Base-by-base conservation (phyloP, 2,797 vertebrate genomes). In the Poecilia wingei region DNA sequence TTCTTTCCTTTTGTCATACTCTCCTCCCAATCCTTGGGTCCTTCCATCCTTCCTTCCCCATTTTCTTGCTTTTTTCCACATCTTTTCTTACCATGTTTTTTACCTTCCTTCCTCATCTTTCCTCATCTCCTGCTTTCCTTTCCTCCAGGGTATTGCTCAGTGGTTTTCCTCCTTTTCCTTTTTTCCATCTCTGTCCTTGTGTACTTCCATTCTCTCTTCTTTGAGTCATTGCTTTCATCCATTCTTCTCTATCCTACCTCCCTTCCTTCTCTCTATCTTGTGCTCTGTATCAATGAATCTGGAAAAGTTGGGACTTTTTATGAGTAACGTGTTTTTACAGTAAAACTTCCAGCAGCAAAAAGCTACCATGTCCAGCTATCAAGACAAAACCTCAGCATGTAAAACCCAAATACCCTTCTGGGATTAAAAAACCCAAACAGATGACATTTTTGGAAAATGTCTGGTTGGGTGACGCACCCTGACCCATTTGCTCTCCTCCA, bases 401-500 rank as follows among this genome's bases (percentile, higher is more conserved):
- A 74, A 74, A 41, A 76, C 55, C 64, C 41, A 22, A 75, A 78
- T 28, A 0, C 45, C 55, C 66, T 59, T 45, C 28, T 14, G 33
- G 64, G 59, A 72, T 68, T 55, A 74, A 82, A 64, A 68, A 43
- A 69, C 66, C 66, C 39, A 45, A 77, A 82, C 49, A 55, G 73
- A 73, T 7, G 28, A 20, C 14, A 69, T 76, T 39, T 77, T 70
- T 74, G 53, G 64, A 78, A 82, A 14, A 41, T 61, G 20, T 80
- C 75, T 70, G 36, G 43, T 49, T 66, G 75, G 76, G 66, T 61
- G 76, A 82, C 68, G 78, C 72, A 76, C 59, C 74, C 77, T 81
- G 83, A 86, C 79, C 79, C 74, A 81, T 78, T 84, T 81, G 72
- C 46, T 81, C 57, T 78, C 69, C 57, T 43, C 47, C 74, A 49